Evolutionary conservation across 53 echinoderm and acorn worm genomes (phyloP).

Genomic region (Holothuria scabra): DNA sequence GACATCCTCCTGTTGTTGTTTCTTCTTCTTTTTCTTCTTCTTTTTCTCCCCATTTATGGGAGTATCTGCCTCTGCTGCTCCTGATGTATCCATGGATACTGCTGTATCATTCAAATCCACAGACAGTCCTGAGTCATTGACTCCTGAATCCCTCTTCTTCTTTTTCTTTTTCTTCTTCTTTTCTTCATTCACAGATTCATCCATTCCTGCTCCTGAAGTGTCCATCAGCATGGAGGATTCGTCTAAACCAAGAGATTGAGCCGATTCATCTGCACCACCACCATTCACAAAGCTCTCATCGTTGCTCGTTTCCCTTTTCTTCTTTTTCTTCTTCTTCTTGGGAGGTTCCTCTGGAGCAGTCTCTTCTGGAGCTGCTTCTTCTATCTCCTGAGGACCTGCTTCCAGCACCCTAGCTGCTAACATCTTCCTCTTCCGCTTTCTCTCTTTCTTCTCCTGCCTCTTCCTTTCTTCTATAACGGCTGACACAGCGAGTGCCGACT

Average conservation of each 20-base stretch:
- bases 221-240: conserved; percentile 12
- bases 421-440: conserved; percentile 37
- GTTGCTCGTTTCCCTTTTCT: conserved; percentile 44
- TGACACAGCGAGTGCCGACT: conserved; percentile 62
- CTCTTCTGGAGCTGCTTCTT: conserved; percentile 54
- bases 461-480: conserved; percentile 54
- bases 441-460: conserved; percentile 82
- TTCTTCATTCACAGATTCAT: conserved; percentile 44
- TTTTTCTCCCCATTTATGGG: conserved; percentile 59
- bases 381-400: conserved; percentile 17
- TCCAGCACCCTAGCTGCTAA: conserved; percentile 10
- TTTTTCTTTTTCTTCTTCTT: conserved; percentile 84
- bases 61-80: conserved; percentile 20
- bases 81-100: conserved; percentile 45
- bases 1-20: neutral
- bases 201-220: conserved; percentile 14
- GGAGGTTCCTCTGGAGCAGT: conserved; percentile 54
- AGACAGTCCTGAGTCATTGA: neutral
- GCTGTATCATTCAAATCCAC: conserved; percentile 38
- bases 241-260: neutral
- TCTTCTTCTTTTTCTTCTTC: conserved; percentile 77
- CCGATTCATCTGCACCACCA: neutral
- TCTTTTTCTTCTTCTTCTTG: conserved; percentile 74
- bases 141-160: conserved; percentile 51
- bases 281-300: conserved; percentile 26